Conservation (phyloP, 2,113 vertebrate species). For the Arvicanthis niloticus region DNA sequence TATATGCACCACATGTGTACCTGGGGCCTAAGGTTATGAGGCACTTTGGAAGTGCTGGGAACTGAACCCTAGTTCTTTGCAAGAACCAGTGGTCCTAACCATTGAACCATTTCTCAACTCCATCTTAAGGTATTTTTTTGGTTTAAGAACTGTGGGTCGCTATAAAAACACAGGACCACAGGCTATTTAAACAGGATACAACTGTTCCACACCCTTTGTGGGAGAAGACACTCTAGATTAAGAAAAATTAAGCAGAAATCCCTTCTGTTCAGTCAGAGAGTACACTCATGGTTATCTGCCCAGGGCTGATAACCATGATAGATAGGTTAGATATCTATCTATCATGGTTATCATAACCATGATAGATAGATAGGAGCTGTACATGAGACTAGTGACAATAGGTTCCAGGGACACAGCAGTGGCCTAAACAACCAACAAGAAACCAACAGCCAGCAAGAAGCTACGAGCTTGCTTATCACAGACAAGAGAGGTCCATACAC, state of each 20-base stretch:
- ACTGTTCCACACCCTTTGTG: neutral
- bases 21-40: neutral
- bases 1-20: neutral
- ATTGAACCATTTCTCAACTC: neutral
- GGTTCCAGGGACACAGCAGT: neutral
- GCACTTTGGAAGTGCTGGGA: neutral
- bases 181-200: neutral
- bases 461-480: rapidly evolving
- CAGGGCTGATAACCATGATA: too few relatives aligned
- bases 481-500: rapidly evolving
- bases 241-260: neutral
- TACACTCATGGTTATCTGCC: neutral
- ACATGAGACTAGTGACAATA: too few relatives aligned
- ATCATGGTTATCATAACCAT: too few relatives aligned
- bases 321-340: too few relatives aligned
- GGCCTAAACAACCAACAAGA: too few relatives aligned
- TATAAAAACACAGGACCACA: neutral
- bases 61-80: neutral
- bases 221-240: neutral
- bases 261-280: neutral
- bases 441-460: rapidly evolving
- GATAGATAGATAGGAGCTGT: too few relatives aligned
- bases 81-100: neutral
- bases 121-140: neutral
- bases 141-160: neutral